Evolutionary conservation across 2,888 invertebrate species (phyloP).

Genomic region (Eudasyphora cyanicolor): DNA sequence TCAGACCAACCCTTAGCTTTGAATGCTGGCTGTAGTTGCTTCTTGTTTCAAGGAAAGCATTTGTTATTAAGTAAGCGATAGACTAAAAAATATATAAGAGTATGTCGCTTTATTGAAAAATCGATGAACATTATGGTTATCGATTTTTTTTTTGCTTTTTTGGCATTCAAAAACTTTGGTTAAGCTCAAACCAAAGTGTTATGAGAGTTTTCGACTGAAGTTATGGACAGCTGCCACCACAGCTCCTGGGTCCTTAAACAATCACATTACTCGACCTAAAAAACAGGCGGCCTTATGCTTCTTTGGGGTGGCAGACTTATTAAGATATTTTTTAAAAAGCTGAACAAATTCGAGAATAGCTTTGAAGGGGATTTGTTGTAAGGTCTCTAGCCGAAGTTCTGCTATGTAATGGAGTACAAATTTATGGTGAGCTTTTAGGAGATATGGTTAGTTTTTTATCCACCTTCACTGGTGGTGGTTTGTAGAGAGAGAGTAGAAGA

Average conservation of each 20-base stretch:
- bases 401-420: too few species aligned
- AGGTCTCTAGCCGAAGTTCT: too few species aligned
- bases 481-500: too few species aligned
- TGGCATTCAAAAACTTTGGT: neutral
- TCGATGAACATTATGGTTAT: slow-evolving; percentile 38
- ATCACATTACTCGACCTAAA: neutral
- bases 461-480: too few species aligned
- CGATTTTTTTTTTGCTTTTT: neutral
- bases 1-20: too few species aligned
- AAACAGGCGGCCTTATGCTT: neutral
- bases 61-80: slow-evolving; percentile 48
- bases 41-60: neutral
- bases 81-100: slow-evolving; percentile 1
- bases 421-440: too few species aligned
- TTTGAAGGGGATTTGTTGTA: too few species aligned
- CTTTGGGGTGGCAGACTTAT: neutral
- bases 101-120: slow-evolving; percentile 27
- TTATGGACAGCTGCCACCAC: slow-evolving; percentile 50
- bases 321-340: neutral
- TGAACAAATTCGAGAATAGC: neutral
- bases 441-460: too few species aligned
- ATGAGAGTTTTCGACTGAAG: slow-evolving; percentile 30
- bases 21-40: neutral
- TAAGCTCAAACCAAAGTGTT: neutral
- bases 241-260: neutral